These are phyloP conservation scores for Hoplostethus mediterraneus DNA, from an alignment of 2,797 vertebrate genomes.

Conservation along the genomic window DNA sequence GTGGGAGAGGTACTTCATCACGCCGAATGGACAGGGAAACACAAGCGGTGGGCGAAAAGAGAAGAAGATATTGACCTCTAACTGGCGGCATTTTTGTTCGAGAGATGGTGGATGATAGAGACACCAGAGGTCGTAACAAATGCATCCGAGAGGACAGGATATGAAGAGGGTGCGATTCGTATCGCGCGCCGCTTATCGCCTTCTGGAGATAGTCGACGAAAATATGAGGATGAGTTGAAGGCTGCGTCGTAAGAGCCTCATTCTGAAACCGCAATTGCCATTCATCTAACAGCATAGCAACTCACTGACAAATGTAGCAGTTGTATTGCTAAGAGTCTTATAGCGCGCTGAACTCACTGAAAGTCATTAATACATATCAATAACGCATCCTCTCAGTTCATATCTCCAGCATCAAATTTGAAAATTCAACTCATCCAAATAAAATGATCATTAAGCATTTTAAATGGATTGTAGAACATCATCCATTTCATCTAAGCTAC, in stretches of 20 bases:
- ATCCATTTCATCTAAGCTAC: constrained; percentile 6
- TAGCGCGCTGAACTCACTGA: constrained; percentile 17
- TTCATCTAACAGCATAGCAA: constrained; percentile 41
- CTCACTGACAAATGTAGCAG: constrained; percentile 40
- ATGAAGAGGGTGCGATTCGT: constrained; percentile 58
- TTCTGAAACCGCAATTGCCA: constrained; percentile 38
- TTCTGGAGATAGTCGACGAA: constrained; percentile 49
- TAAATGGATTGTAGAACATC: not conserved
- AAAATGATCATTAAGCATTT: not conserved
- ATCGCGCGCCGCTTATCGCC: constrained; percentile 47
- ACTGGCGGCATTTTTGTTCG: constrained; percentile 35
- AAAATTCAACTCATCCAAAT: not conserved
- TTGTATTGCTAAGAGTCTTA: constrained; percentile 21
- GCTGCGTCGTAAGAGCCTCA: constrained; percentile 33
- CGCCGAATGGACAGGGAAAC: constrained; percentile 71
- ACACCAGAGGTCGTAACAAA: constrained; percentile 57
- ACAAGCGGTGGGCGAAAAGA: constrained; percentile 52
- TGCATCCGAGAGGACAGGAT: constrained; percentile 51
- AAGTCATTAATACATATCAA: constrained; percentile 31
- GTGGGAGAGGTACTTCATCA: constrained; percentile 82
- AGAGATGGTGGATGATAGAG: constrained; percentile 46
- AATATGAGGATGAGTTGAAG: constrained; percentile 42
- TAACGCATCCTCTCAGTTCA: not conserved
- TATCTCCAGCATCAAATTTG: constrained; percentile 5
- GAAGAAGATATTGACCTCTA: constrained; percentile 66